Evolutionary conservation across 2,113 vertebrate species (phyloP).

Genomic region (Thamnophis sirtalis): DNA sequence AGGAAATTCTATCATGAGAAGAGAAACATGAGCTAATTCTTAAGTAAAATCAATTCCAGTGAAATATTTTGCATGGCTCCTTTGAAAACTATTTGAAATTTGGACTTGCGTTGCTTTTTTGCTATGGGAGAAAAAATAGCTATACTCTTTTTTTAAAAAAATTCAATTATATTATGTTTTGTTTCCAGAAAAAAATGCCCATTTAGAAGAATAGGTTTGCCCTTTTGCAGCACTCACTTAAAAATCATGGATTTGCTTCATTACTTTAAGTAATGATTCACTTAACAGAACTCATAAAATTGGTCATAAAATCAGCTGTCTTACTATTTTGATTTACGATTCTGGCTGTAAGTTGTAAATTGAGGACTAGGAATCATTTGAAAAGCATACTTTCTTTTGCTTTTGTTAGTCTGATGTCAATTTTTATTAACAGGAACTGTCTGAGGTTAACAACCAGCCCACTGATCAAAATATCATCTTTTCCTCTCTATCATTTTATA

Average conservation of each 20-base stretch:
- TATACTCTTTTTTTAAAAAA: background rate
- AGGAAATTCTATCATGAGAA: background rate
- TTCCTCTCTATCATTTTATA: background rate
- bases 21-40: background rate
- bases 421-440: background rate
- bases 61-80: background rate
- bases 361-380: background rate
- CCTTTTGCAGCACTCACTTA: too few species aligned
- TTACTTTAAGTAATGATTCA: too few species aligned
- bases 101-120: background rate
- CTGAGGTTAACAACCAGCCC: background rate
- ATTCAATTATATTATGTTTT: background rate
- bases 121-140: background rate
- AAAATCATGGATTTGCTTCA: too few species aligned
- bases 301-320: too few species aligned
- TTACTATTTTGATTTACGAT: too few species aligned
- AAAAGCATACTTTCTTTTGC: background rate
- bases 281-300: too few species aligned
- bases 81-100: background rate
- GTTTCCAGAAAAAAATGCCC: too few species aligned
- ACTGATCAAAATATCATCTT: background rate
- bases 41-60: background rate
- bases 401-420: background rate
- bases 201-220: too few species aligned
- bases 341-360: too few species aligned